Evolutionary conservation across 2,888 invertebrate species (phyloP), one percentile per base, ranked within the genome.

Genomic region (Hirtodrosophila alboralis): DNA sequence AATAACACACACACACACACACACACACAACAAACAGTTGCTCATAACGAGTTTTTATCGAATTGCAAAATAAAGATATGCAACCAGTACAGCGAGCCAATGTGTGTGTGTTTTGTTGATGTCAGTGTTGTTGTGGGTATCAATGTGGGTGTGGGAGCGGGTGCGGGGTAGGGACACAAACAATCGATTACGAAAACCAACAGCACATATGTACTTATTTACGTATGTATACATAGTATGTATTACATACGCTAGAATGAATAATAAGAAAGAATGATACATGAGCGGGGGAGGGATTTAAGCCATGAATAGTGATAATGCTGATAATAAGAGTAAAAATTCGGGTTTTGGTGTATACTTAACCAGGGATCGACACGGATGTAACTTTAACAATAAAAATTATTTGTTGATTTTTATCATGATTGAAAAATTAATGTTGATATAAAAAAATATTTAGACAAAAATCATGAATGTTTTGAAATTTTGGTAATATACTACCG

Each of bases 31-130:
- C 54, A 60, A 54, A 68, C 68, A 63, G 64, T 73, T 70, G 80
- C 83, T 79, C 81, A 83, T 85, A 81, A 85, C 81, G 74, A 83
- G 75, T 83, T 75, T 83, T 69, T 74, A 84, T 76, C 75, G 73
- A 71, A 78, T 84, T 85, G 76, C 83, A 87, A 83, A 87, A 86
- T 83, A 80, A 81, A 77, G 74, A 73, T 69, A 74, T 74, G 69
- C 75, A 78, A 75, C 65, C 69, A 77, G 65, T 77, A 73, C 58
- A 71, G 58, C 60, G 53, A 61, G 59, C 56, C 64, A 68, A 60
- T 66, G 53, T 71, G 48, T 8, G 16, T 38, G 30, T 43, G 41
- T 66, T 26, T 41, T 30, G 12, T 23, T 37, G 43, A 31, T 37
- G 40, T 36, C 33, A 43, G 9, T 49, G 38, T 9, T 40, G 10